Evolutionary conservation across 2,888 invertebrate species (phyloP).

Genomic region (Acleris emargana): DNA sequence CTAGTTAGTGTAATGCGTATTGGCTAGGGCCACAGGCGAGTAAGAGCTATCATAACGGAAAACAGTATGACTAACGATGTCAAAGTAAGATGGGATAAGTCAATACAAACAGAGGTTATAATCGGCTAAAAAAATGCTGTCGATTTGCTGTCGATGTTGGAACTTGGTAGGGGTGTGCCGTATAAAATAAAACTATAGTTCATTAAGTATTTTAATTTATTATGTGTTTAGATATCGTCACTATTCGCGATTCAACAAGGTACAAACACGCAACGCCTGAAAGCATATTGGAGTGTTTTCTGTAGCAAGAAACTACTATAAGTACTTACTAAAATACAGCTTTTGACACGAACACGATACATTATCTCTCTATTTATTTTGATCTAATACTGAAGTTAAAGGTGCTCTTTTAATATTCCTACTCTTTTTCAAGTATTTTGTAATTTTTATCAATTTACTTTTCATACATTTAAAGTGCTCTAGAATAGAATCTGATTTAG

Average conservation of each 20-base stretch:
- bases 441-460: background rate
- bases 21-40: too few species aligned
- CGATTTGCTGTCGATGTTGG: too few species aligned
- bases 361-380: conserved; percentile 3
- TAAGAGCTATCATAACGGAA: too few species aligned
- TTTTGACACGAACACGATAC: background rate
- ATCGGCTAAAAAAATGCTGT: too few species aligned
- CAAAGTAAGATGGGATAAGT: too few species aligned
- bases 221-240: conserved; percentile 64
- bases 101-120: too few species aligned
- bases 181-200: conserved; percentile 52
- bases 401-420: background rate
- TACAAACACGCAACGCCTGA: conserved; percentile 44
- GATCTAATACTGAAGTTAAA: conserved; percentile 4
- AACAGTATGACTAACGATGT: too few species aligned
- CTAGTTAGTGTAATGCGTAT: too few species aligned
- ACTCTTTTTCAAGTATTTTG: background rate
- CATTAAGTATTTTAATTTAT: conserved; percentile 57
- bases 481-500: too few species aligned
- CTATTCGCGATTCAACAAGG: conserved; percentile 72
- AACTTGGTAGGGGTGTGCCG: background rate
- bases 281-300: conserved; percentile 34
- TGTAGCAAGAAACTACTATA: conserved; percentile 17
- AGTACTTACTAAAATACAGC: background rate
- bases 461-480: background rate